Conservation (phyloP, 2,888 invertebrate species). For the Kryphioiulus occultus region DNA sequence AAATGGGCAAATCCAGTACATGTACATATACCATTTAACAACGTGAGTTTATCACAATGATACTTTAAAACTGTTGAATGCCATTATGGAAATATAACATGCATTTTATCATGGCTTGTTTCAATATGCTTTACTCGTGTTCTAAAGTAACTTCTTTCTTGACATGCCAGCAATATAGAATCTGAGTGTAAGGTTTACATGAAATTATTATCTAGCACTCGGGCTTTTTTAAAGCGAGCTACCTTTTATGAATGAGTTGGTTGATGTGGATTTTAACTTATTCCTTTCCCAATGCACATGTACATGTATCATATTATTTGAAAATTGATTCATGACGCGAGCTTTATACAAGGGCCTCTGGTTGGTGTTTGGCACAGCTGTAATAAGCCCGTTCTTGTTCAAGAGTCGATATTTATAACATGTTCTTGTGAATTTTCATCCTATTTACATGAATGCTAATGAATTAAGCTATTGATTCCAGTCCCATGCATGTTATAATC, state of each 20-base stretch:
- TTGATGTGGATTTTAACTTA: background rate
- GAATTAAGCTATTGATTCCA: background rate
- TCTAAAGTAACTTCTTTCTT: no score
- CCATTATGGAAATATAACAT: no score
- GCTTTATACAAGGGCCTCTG: background rate
- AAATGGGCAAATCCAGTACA: no score
- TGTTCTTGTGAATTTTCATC: background rate
- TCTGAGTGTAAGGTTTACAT: no score
- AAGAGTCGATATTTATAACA: background rate
- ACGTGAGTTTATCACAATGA: no score
- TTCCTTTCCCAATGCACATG: background rate
- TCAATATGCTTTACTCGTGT: no score
- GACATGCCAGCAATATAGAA: no score
- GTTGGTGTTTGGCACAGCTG: background rate
- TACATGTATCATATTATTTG: background rate
- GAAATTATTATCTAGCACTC: no score
- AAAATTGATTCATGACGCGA: background rate
- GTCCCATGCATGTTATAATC: background rate
- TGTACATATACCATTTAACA: no score
- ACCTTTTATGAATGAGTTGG: background rate
- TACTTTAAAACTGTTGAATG: no score
- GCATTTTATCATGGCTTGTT: no score
- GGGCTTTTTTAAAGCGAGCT: no score
- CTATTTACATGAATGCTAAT: background rate
- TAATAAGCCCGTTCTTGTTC: background rate